Evolutionary conservation across 2,888 invertebrate species (phyloP).

Genomic region (Dasysyrphus albostriatus): DNA sequence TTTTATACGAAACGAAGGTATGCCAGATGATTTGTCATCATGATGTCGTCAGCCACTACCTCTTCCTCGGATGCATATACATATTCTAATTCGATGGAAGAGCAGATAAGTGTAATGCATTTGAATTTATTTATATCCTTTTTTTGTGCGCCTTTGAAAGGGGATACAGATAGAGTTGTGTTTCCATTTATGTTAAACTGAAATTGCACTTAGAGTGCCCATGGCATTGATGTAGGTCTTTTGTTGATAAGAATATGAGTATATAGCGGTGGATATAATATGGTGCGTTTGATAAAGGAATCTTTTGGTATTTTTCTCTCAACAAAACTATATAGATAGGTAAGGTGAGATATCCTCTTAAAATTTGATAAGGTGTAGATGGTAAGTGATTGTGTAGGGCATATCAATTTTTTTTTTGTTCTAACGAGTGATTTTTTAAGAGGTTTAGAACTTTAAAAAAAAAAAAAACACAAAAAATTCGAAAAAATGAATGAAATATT

Average conservation of each 20-base stretch:
- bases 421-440: too few relatives aligned
- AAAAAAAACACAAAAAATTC: too few relatives aligned
- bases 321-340: not conserved
- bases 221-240: slow-evolving; percentile 7
- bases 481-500: too few relatives aligned
- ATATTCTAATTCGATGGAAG: slow-evolving; percentile 69
- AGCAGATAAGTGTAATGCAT: slow-evolving; percentile 68
- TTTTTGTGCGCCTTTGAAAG: not conserved
- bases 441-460: too few relatives aligned
- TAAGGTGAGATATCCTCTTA: not conserved
- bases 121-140: slow-evolving; percentile 59
- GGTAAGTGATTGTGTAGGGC: not conserved
- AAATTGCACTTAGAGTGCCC: slow-evolving; percentile 56
- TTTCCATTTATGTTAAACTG: slow-evolving; percentile 52
- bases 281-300: not conserved
- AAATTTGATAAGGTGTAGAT: not conserved
- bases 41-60: slow-evolving; percentile 49
- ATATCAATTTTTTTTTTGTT: too few relatives aligned
- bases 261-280: not conserved
- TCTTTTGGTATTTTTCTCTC: not conserved
- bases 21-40: slow-evolving; percentile 67
- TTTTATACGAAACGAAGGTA: slow-evolving; percentile 6
- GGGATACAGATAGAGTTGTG: not conserved
- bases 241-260: not conserved
- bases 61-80: slow-evolving; percentile 19